Conservation (phyloP, 2,797 vertebrate species). For the Miichthys miiuy region DNA sequence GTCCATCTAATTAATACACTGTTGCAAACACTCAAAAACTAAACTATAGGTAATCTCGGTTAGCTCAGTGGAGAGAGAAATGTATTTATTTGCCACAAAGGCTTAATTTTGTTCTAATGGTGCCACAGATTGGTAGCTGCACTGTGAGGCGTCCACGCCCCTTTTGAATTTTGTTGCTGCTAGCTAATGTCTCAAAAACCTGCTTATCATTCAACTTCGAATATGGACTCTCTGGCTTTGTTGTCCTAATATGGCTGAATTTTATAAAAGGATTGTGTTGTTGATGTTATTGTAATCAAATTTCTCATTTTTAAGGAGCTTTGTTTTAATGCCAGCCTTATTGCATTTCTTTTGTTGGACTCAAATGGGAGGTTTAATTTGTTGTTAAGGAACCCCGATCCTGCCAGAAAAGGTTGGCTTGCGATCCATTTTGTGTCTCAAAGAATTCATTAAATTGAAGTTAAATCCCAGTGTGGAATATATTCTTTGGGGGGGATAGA, state of each 20-base stretch:
- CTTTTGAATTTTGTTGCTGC: conserved; percentile 71
- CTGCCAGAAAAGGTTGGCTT: conserved; percentile 48
- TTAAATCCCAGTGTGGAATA: conserved; percentile 18
- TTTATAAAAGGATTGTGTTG: conserved; percentile 53
- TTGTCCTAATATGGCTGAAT: conserved; percentile 52
- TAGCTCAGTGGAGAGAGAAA: conserved; percentile 30
- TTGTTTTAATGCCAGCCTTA: conserved; percentile 56
- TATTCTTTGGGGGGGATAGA: not conserved
- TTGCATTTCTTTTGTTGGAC: conserved; percentile 45
- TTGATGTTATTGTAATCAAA: conserved; percentile 52
- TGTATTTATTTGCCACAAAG: conserved; percentile 69
- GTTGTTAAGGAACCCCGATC: conserved; percentile 35
- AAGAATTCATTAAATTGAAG: conserved; percentile 67
- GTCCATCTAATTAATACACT: conserved; percentile 33
- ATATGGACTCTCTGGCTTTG: conserved; percentile 57
- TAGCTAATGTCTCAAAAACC: conserved; percentile 82
- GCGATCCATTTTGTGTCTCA: conserved; percentile 61
- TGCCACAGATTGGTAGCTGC: conserved; percentile 79
- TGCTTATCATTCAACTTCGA: conserved; percentile 83
- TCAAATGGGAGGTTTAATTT: conserved; percentile 49
- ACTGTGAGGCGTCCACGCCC: conserved; percentile 72
- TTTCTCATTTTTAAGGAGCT: conserved; percentile 57
- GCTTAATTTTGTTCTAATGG: conserved; percentile 71
- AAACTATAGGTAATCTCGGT: conserved; percentile 55
- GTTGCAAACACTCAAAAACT: conserved; percentile 29